A percentile compares a stretch with the other conserved stretches of the same genome.
Conservation (phyloP, 1,140 invertebrate genomes). For the Aplysia californica region DNA sequence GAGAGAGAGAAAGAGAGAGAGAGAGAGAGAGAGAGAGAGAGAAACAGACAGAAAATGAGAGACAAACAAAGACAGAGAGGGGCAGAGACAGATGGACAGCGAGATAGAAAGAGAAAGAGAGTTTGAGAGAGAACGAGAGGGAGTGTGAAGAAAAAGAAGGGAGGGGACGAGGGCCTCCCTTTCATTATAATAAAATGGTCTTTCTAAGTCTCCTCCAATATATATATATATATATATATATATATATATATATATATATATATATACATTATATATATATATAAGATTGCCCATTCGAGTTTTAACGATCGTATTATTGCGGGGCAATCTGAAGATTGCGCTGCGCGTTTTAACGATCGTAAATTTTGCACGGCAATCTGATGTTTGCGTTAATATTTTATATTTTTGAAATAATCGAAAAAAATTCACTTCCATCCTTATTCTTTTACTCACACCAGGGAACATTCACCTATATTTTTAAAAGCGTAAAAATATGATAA, state of each 20-base stretch:
- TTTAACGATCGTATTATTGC: too few species aligned
- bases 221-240: background rate
- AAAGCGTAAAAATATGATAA: too few species aligned
- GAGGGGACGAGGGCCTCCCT: background rate
- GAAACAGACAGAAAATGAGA: constrained; percentile 1
- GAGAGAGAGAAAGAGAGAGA: constrained; percentile 6
- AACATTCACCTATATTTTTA: too few species aligned
- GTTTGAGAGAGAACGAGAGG: background rate
- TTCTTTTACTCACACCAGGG: too few species aligned
- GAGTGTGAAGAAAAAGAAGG: background rate
- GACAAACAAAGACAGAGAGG: background rate
- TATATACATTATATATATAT: too few species aligned
- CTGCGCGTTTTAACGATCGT: too few species aligned
- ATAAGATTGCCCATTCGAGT: background rate
- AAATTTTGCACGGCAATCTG: background rate
- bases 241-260: background rate
- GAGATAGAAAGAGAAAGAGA: background rate
- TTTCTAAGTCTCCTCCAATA: background rate
- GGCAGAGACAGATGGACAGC: background rate
- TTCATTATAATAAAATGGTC: too few species aligned
- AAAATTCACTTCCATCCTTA: too few species aligned
- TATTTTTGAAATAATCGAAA: background rate
- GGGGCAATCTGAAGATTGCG: too few species aligned
- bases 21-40: constrained; percentile 10
- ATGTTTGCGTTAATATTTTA: background rate